Evolutionary conservation across 2,113 vertebrate genomes (phyloP).

Genomic region (Turdus rufiventris): DNA sequence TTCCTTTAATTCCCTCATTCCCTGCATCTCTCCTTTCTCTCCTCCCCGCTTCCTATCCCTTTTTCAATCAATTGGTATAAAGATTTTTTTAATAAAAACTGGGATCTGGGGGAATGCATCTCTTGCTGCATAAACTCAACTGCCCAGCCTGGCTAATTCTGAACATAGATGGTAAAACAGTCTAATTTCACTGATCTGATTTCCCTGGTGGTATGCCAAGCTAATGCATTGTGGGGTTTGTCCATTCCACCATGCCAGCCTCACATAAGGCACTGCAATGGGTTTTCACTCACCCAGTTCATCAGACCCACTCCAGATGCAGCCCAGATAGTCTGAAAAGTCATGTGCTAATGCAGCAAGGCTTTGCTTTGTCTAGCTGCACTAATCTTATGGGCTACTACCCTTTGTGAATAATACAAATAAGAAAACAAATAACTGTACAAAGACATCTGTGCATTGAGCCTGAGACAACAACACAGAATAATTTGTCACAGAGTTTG

Average conservation of each 20-base stretch:
- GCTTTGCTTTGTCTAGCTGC: slow-evolving; percentile 19
- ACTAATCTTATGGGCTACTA: background rate
- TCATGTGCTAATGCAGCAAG: background rate
- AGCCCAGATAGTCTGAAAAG: background rate
- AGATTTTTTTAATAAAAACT: background rate
- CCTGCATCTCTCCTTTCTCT: background rate
- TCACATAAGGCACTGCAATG: background rate
- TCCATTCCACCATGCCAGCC: background rate
- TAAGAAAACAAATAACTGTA: background rate
- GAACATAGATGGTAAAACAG: background rate
- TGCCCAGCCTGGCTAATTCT: background rate
- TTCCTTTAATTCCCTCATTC: background rate
- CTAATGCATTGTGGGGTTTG: background rate
- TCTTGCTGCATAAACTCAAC: background rate
- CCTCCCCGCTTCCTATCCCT: background rate
- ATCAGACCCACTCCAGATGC: background rate
- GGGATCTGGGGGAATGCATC: background rate
- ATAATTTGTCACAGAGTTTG: slow-evolving; percentile 1
- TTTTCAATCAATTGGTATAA: background rate
- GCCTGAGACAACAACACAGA: background rate
- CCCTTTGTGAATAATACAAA: slow-evolving; percentile 3
- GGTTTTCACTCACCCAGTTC: background rate
- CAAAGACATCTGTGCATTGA: background rate
- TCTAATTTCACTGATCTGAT: background rate
- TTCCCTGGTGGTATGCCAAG: background rate